Evolutionary conservation across 2,797 vertebrate species (phyloP).

Genomic region (Halcyon badia): DNA sequence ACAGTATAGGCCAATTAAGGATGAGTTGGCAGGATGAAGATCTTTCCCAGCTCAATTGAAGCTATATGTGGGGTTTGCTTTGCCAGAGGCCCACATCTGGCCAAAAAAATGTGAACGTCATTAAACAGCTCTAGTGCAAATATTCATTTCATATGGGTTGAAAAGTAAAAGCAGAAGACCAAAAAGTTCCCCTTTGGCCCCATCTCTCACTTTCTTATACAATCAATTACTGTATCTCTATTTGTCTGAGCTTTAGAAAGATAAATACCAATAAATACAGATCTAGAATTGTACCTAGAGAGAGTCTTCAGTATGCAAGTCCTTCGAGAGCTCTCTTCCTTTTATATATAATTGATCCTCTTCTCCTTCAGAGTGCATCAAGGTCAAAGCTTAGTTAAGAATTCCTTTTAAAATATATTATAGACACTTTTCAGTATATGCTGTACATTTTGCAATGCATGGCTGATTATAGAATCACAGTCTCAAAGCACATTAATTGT

Average conservation of each 20-base stretch:
- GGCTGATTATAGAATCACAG: conserved; percentile 34
- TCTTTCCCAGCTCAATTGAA: conserved; percentile 72
- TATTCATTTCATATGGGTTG: conserved; percentile 44
- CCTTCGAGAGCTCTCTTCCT: conserved; percentile 62
- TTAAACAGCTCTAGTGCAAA: conserved; percentile 68
- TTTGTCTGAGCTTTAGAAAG: conserved; percentile 67
- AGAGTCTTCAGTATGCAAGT: conserved; percentile 52
- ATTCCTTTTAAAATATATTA: conserved; percentile 52
- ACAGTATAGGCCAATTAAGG: conserved; percentile 75
- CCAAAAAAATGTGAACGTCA: conserved; percentile 8
- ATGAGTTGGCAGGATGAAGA: conserved; percentile 70
- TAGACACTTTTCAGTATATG: conserved; percentile 36
- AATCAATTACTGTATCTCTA: conserved; percentile 72
- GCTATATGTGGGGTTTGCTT: conserved; percentile 60
- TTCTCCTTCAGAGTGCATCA: conserved; percentile 58
- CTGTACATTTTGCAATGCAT: conserved; percentile 43
- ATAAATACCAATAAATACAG: conserved; percentile 74
- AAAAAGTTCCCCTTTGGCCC: conserved; percentile 70
- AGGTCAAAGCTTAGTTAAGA: conserved; percentile 72
- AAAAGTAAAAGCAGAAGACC: conserved; percentile 71
- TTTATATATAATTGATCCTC: conserved; percentile 79
- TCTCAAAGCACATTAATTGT: conserved; percentile 45
- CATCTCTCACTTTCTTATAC: conserved; percentile 74
- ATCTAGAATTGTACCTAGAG: conserved; percentile 48
- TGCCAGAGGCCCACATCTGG: conserved; percentile 61